A percentile compares a stretch with the other conserved stretches of the same genome.
Conservation (phyloP, 2,797 vertebrate genomes). For the Florisuga fusca region DNA sequence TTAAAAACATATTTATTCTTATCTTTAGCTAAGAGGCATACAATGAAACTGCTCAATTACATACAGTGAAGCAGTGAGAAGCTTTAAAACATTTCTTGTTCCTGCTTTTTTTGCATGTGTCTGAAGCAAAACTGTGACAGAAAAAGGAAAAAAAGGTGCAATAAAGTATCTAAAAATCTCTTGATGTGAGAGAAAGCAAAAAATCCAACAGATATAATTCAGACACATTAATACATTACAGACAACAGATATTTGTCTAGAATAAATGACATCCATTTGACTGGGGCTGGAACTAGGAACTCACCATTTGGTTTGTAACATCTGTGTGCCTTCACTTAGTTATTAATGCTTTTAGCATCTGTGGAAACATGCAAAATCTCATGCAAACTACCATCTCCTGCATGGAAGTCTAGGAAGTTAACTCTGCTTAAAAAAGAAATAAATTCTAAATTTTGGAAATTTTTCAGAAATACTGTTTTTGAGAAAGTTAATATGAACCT, state of each 20-base stretch:
- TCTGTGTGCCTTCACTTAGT: not conserved
- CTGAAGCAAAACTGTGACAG: not conserved
- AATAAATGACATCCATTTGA: not conserved
- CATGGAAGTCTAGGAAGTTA: not conserved
- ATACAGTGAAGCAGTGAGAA: not conserved
- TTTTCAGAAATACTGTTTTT: not conserved
- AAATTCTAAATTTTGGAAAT: not conserved
- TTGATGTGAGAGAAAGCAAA: not conserved
- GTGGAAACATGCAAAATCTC: not conserved
- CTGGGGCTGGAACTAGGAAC: not conserved
- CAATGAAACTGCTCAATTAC: not conserved
- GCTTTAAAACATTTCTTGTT: not conserved
- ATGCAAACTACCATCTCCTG: not conserved
- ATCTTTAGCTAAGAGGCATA: not conserved
- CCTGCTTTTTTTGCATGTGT: not conserved
- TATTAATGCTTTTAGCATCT: not conserved
- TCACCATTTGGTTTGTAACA: not conserved
- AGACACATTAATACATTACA: not conserved
- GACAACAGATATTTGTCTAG: not conserved
- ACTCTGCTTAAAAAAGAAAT: not conserved
- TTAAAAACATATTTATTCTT: not conserved
- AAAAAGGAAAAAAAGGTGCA: not conserved
- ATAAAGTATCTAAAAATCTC: not conserved
- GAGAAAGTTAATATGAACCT: not conserved
- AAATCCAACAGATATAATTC: not conserved